Evolutionary conservation across 2,888 invertebrate species (phyloP).

Genomic region (Nebria salina): DNA sequence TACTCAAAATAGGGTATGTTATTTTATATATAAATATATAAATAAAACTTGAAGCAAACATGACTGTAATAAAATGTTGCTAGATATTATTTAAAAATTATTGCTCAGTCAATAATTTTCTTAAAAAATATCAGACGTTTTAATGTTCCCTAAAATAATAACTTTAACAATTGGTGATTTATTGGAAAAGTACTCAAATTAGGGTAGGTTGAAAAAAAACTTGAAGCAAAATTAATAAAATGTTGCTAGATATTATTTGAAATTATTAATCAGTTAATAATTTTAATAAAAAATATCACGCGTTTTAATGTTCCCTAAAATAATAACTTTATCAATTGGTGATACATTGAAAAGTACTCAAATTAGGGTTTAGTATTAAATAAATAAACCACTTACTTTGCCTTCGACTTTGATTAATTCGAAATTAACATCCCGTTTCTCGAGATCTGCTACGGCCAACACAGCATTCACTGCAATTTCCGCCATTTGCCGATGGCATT

Average conservation of each 20-base stretch:
- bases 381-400: slow-evolving; percentile 69
- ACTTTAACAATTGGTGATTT: background rate
- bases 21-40: background rate
- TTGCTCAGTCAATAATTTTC: background rate
- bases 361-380: background rate
- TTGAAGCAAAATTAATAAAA: background rate
- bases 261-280: background rate
- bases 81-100: slow-evolving; percentile 5
- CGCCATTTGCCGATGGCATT: slow-evolving; percentile 97
- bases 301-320: background rate
- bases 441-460: slow-evolving; percentile 93
- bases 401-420: slow-evolving; percentile 98
- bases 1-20: background rate
- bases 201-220: too few species aligned
- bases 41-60: background rate
- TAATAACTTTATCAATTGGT: background rate
- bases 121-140: background rate
- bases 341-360: background rate
- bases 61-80: slow-evolving; percentile 15
- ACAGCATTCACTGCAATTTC: slow-evolving; percentile 98
- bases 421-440: slow-evolving; percentile 96
- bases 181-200: background rate
- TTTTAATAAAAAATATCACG: background rate
- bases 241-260: background rate
- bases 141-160: slow-evolving; percentile 1